These are phyloP conservation scores for Ailuropoda melanoleuca DNA, from an alignment of 2,113 vertebrate genomes.

Conservation along the genomic window DNA sequence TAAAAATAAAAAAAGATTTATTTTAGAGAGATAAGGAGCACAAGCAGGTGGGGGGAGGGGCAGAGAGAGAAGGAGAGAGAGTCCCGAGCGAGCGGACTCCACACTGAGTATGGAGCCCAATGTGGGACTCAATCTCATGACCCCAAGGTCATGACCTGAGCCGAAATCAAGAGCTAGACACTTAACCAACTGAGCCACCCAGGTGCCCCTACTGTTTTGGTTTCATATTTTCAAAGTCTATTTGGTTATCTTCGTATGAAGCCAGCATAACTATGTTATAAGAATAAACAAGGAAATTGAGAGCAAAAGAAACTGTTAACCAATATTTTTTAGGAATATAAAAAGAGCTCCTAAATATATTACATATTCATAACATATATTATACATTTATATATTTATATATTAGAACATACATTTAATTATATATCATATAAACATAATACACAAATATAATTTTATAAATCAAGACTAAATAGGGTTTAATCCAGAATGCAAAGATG, in stretches of 20 bases:
- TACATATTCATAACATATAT: not conserved
- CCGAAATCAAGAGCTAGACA: not conserved
- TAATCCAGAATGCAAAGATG: not conserved
- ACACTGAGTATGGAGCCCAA: not conserved
- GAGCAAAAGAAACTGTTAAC: not conserved
- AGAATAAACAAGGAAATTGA: not conserved
- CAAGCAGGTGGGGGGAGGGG: rapidly evolving
- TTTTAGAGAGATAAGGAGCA: not conserved
- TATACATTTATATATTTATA: not conserved
- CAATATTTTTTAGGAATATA: not conserved
- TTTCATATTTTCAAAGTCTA: conserved; percentile 16
- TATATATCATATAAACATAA: not conserved
- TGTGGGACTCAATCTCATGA: not conserved
- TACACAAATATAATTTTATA: not conserved
- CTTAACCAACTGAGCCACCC: not conserved
- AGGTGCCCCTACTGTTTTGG: not conserved
- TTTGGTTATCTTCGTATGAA: not conserved
- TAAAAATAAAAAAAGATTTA: too few species aligned
- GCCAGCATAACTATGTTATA: not conserved
- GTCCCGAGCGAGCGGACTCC: not conserved
- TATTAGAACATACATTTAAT: not conserved
- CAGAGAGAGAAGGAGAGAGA: not conserved
- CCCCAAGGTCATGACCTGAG: not conserved
- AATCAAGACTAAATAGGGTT: not conserved
- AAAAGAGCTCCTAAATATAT: not conserved